Evolutionary conservation across 2,113 vertebrate species (phyloP), one percentile per base, ranked within the genome.

Genomic region (Ptilorrhoa leucosticta): DNA sequence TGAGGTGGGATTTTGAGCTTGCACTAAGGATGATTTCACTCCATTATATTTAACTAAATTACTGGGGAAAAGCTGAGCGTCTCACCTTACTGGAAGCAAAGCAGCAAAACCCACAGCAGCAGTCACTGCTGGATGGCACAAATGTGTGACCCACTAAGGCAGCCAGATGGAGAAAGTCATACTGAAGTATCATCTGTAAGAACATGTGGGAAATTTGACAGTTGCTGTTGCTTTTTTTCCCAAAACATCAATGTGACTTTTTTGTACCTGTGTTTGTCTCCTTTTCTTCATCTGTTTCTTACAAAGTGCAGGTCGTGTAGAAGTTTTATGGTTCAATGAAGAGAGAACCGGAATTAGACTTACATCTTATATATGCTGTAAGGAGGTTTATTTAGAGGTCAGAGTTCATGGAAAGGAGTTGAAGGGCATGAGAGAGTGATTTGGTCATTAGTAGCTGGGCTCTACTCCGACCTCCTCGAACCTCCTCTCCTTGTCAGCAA

Each of bases 1-100:
- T 66, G 66, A 93, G 76, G 83, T 86, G 83, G 78, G 68, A 89
- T 73, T 91, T 73, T 70, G 76, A 73, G 63, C 50, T 80, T 72
- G 58, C 68, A 23, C 35, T 89, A 92, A 92, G 30, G 35, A 89
- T 83, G 63, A 76, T 80, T 90, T 70, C 82, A 76, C 42, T 88
- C 63, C 86, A 50, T 85, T 73, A 73, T 47, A 4, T 94, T 90
- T 90, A 90, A 93, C 75, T 83, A 42, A 94, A 93, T 90, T 90
- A 66, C 60, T 42, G 54, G 8, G 16, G 37, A n/a, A 72, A 85
- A 93, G 44, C 51, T 47, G 48, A 95, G 51, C 60, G 23, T 66
- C 76, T 92, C 86, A 50, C 80, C 51, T 83, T 91, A 24, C 64
- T 70, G 89, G 90, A 95, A 93, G 50, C 48, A 80, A 73, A 89